Evolutionary conservation across 2,797 vertebrate species (phyloP).

Genomic region (Gastrophryne carolinensis): DNA sequence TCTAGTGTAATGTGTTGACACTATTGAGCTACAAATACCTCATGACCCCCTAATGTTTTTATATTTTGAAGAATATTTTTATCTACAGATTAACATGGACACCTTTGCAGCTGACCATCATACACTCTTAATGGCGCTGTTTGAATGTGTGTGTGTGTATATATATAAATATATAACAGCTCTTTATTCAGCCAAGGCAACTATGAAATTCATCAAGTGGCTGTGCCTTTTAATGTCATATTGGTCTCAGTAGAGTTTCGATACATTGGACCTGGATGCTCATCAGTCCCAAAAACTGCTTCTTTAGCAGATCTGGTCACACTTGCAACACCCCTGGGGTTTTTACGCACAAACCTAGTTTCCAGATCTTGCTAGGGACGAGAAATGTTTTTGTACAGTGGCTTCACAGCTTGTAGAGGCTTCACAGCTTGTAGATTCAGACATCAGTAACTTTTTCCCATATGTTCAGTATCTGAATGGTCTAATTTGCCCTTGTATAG

Average conservation of each 20-base stretch:
- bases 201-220: background rate
- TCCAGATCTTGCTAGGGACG: too few species aligned
- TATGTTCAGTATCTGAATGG: background rate
- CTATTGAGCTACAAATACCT: constrained; percentile 23
- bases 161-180: background rate
- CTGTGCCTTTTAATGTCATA: constrained; percentile 1
- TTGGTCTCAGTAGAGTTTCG: too few species aligned
- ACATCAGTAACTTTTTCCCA: background rate
- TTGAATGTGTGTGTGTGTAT: background rate
- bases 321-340: too few species aligned
- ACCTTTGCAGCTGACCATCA: background rate
- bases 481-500: background rate
- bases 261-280: too few species aligned
- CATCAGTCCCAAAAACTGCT: too few species aligned
- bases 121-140: background rate
- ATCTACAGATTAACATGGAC: background rate
- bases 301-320: too few species aligned
- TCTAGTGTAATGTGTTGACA: constrained; percentile 25
- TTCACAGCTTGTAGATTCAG: too few species aligned
- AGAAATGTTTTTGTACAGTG: too few species aligned
- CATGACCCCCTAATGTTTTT: constrained; percentile 9
- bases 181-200: background rate
- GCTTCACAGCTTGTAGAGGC: too few species aligned
- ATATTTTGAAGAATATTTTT: background rate
- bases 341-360: too few species aligned